A percentile compares a stretch with the other conserved stretches of the same genome.
Evolutionary conservation across 2,797 vertebrate species (phyloP).

Genomic region (Pangasius macronema): DNA sequence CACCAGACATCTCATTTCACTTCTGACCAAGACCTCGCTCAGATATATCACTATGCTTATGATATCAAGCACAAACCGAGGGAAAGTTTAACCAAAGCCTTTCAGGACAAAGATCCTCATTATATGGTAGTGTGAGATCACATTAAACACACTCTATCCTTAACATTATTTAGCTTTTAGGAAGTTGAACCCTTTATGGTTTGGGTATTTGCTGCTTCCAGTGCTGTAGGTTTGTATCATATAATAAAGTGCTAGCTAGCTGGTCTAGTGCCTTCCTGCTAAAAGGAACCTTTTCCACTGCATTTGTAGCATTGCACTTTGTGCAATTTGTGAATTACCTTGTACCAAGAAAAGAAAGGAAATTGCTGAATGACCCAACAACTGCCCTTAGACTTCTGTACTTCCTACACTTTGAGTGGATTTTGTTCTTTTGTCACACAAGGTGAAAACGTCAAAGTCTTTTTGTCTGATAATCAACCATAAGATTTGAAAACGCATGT

Average conservation of each 20-base stretch:
- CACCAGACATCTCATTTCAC: not conserved
- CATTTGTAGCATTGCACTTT: not conserved
- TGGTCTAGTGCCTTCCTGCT: no score
- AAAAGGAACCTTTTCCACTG: not conserved
- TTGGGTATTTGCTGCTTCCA: not conserved
- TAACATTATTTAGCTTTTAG: not conserved
- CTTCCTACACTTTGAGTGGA: not conserved
- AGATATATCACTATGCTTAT: not conserved
- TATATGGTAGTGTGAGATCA: not conserved
- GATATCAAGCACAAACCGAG: not conserved
- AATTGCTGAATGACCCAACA: not conserved
- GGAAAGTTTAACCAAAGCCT: not conserved
- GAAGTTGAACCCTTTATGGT: not conserved
- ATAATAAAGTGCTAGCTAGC: not conserved
- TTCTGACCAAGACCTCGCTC: not conserved
- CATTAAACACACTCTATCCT: not conserved
- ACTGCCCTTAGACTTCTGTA: not conserved
- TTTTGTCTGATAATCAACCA: not conserved
- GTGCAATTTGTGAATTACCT: not conserved
- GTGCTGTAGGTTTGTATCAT: not conserved
- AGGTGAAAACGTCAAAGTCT: not conserved
- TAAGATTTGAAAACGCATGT: not conserved
- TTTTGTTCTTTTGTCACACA: not conserved
- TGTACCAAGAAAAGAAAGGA: not conserved
- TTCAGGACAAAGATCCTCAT: not conserved